Evolutionary conservation across 2,113 vertebrate genomes (phyloP).

Genomic region (Hippotragus niger): DNA sequence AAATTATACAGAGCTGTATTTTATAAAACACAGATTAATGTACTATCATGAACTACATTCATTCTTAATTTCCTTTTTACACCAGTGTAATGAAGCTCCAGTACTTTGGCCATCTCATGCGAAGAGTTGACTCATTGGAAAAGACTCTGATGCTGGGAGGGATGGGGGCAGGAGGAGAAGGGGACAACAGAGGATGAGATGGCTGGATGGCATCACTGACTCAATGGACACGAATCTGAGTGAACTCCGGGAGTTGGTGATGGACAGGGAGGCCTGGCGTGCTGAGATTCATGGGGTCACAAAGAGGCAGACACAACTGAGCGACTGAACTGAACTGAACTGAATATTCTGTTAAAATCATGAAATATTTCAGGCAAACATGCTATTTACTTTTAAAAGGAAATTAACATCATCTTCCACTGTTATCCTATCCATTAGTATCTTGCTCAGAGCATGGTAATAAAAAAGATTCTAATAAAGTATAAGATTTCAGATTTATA

Average conservation of each 20-base stretch:
- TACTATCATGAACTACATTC: background rate
- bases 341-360: background rate
- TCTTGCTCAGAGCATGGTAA: background rate
- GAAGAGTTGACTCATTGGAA: too few relatives aligned
- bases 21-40: background rate
- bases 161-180: too few relatives aligned
- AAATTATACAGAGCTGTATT: background rate
- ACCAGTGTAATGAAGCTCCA: background rate
- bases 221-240: too few relatives aligned
- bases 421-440: background rate
- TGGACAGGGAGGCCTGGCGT: too few relatives aligned
- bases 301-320: too few relatives aligned
- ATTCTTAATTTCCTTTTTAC: background rate
- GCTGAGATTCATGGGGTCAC: too few relatives aligned
- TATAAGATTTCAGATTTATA: background rate
- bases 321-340: too few relatives aligned
- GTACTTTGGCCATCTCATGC: too few relatives aligned
- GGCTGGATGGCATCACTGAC: too few relatives aligned
- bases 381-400: background rate
- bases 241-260: too few relatives aligned
- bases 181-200: too few relatives aligned
- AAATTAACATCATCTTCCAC: background rate
- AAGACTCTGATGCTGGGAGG: too few relatives aligned
- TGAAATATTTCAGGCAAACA: background rate
- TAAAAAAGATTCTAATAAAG: background rate